phyloP scores from a whole-genome alignment of 2,113 vertebrate species.

The Myotis brandtii region DNA sequence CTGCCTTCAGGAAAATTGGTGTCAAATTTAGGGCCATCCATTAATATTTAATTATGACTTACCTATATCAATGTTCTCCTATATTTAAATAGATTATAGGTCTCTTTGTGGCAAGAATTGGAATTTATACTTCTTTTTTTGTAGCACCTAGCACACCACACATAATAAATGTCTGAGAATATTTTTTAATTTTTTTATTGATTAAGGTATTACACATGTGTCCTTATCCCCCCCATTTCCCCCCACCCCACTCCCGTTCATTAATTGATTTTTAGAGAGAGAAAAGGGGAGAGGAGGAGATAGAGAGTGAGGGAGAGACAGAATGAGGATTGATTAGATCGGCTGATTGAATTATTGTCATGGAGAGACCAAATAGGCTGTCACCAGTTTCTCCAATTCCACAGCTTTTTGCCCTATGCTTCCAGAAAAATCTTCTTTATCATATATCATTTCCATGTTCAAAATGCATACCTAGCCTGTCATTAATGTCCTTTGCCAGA shows the following conservation, averaged over 20 bases:
- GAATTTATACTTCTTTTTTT: slow-evolving; percentile 42
- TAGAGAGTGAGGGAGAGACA: no score
- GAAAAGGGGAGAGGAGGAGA: no score
- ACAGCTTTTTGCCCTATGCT: background rate
- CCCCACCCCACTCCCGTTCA: no score
- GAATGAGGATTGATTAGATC: no score
- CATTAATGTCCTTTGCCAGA: background rate
- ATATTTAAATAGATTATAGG: background rate
- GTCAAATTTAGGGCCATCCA: background rate
- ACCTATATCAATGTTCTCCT: background rate
- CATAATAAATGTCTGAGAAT: background rate
- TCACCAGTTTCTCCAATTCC: background rate
- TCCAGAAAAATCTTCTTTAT: background rate
- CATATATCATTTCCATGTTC: background rate
- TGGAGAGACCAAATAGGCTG: background rate
- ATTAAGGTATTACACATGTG: no score
- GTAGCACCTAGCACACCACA: background rate
- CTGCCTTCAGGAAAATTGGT: slow-evolving; percentile 27
- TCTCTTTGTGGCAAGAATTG: background rate
- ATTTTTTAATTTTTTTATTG: slow-evolving; percentile 25
- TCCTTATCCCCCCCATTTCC: no score
- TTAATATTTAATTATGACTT: slow-evolving; percentile 37
- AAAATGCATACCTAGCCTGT: background rate
- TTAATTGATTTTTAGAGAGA: no score
- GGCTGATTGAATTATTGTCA: background rate